Conservation (phyloP, 2,113 vertebrate genomes). For the Pipra filicauda region DNA sequence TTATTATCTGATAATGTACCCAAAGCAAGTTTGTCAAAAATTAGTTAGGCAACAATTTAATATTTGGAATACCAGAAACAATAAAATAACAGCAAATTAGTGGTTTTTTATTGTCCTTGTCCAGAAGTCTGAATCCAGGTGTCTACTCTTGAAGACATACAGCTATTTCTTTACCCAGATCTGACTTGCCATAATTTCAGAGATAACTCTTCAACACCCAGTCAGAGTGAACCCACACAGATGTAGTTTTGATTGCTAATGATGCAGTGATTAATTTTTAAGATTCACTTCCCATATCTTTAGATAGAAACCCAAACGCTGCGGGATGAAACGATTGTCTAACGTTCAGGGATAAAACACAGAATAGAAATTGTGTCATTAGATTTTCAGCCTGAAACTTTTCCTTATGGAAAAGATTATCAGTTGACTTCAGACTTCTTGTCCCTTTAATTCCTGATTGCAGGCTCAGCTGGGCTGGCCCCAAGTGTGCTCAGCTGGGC, state of each 20-base stretch:
- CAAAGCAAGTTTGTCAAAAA: neutral
- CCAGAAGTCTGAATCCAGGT: neutral
- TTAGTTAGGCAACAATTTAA: neutral
- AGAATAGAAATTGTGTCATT: accelerated
- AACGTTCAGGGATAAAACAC: neutral
- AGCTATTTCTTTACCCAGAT: neutral
- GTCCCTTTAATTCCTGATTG: neutral
- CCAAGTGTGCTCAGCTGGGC: neutral
- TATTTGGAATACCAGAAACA: neutral
- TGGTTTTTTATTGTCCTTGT: neutral
- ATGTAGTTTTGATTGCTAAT: neutral
- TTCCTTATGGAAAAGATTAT: neutral
- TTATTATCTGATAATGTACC: neutral
- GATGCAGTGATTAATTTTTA: neutral
- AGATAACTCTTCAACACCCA: neutral
- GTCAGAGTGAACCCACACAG: neutral
- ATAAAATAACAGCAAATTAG: neutral
- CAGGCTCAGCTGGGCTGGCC: neutral
- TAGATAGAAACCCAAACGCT: neutral
- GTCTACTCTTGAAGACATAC: neutral
- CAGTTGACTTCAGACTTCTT: accelerated
- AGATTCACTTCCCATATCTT: neutral
- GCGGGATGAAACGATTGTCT: accelerated
- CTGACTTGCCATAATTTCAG: neutral
- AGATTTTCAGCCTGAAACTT: neutral